Evolutionary conservation across 2,888 invertebrate genomes (phyloP), one percentile per base, ranked within the genome.

Genomic region (Agonopterix subpropinquella): DNA sequence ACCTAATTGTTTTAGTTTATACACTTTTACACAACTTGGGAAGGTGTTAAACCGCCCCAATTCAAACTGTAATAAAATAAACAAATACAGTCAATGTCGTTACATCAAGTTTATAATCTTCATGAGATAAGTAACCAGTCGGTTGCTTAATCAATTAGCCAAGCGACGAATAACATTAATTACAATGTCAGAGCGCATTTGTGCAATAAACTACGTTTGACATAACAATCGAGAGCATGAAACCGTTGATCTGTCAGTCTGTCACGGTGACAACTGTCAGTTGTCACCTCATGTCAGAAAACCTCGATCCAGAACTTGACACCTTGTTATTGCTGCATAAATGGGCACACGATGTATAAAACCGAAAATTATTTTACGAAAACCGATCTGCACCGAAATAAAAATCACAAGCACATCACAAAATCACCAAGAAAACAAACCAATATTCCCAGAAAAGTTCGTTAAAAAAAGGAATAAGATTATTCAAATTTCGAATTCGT

Each of bases 141-240:
- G 45, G 48, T 67, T 67, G 54, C 64, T 46, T 51, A 65, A 67
- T 57, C 62, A 63, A 65, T 65, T 64, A 64, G 53, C 57, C 49
- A 57, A 57, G 54, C 54, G 52, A 54, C 54, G 57, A 54, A 59
- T 57, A 55, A 54, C 56, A 65, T 61, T 65, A 65, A 70, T 65
- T 63, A 61, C 63, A 61, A 58, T 63, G 67, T 67, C 68, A 59
- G 58, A 61, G 53, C 57, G 58, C 56, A 61, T 70, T 63, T 65
- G 58, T 62, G 66, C 57, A 62, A 61, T 57, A 62, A 60, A 58
- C 49, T 44, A 49, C 56, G 56, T 51, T 58, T 61, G 65, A 67
- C 64, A 63, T 54, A 64, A 65, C 61, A 60, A 64, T 64, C 52
- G 58, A 53, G 57, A 58, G 53, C 59, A 50, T 43, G 50, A 41